phyloP scores from a whole-genome alignment of 2,113 vertebrate species.

The Chaetura pelagica region DNA sequence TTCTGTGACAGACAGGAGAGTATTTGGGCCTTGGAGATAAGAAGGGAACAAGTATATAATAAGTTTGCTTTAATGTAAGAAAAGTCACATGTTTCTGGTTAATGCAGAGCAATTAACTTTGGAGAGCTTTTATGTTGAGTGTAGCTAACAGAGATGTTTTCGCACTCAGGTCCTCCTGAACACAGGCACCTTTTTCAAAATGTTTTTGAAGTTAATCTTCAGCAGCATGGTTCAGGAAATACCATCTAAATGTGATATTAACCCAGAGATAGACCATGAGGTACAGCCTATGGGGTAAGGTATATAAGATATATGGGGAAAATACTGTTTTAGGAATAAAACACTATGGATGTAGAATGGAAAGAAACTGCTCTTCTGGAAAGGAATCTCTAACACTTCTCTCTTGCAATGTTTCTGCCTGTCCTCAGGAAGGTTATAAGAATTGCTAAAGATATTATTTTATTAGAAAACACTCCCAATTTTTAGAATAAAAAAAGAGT shows the following conservation, averaged over 20 bases:
- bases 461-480: not conserved
- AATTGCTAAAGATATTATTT: not conserved
- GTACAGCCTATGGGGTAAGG: not conserved
- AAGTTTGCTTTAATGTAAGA: not conserved
- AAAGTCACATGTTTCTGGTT: not conserved
- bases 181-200: not conserved
- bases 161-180: not conserved
- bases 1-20: not conserved
- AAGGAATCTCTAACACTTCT: accelerated
- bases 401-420: not conserved
- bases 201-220: not conserved
- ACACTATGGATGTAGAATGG: not conserved
- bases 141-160: not conserved
- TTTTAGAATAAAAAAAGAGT: not conserved
- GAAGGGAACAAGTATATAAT: not conserved
- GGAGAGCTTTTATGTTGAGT: not conserved
- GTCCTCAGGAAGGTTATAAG: not conserved
- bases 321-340: not conserved
- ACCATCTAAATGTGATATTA: not conserved
- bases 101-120: not conserved
- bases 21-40: not conserved
- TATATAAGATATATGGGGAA: not conserved
- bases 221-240: not conserved
- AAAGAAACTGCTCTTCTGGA: not conserved
- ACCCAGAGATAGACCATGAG: not conserved